Conservation (phyloP, 2,797 vertebrate species). For the Hylomyscus alleni region DNA sequence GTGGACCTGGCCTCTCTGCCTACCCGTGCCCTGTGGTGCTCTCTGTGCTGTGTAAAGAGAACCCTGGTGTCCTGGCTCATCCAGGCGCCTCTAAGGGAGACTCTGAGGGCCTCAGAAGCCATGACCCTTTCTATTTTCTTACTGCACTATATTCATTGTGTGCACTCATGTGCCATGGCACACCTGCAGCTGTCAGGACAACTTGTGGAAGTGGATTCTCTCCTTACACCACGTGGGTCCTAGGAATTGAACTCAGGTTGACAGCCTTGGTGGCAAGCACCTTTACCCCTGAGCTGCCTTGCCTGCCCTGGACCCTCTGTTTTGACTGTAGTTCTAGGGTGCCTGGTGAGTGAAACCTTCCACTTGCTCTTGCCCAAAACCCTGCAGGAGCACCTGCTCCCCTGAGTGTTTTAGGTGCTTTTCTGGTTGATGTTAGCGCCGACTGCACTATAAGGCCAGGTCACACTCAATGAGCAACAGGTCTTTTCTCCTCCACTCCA, state of each 20-base stretch:
- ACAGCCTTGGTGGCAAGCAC: not conserved
- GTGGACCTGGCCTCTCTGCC: not conserved
- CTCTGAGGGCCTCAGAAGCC: not conserved
- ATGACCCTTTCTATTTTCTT: not conserved
- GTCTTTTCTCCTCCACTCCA: not conserved
- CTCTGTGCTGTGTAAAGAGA: not conserved
- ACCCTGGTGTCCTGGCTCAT: not conserved
- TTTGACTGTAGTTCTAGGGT: not conserved
- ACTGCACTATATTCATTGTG: not conserved
- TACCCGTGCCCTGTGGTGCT: not conserved
- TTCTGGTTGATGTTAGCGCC: not conserved
- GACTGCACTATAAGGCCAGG: not conserved
- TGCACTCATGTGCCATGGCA: not conserved
- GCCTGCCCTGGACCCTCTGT: not conserved
- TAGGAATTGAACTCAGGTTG: not conserved
- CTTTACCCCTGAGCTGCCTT: too few species aligned
- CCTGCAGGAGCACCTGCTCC: not conserved
- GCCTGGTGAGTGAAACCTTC: not conserved
- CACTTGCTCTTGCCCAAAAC: not conserved
- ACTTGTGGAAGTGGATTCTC: not conserved
- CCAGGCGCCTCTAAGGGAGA: not conserved
- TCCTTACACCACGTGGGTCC: too few species aligned
- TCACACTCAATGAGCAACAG: not conserved
- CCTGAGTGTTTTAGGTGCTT: not conserved
- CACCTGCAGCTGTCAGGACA: not conserved